Base-by-base conservation (phyloP, 1,140 invertebrate genomes). In the Bacillus rossius region DNA sequence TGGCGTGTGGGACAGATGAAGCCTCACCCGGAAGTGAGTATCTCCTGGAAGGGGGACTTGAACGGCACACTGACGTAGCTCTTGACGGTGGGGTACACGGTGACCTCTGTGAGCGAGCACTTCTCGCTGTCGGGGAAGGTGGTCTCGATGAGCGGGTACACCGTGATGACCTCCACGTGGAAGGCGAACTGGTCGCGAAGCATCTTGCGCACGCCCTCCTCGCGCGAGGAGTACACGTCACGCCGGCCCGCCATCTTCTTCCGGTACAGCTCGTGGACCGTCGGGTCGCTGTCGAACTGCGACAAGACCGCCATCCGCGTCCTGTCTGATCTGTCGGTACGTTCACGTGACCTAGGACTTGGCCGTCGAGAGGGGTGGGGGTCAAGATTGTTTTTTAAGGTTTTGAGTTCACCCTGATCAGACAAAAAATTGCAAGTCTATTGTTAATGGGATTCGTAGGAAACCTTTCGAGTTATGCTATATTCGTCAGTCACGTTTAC, bases 31-130 rank as follows among this genome's bases (percentile, higher is more conserved):
- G 80, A 79, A 57, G 79, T 77, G 7, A 85, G 69, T 51, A 83
- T 74, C 68, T 85, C 81, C n/a, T 76, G 78, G 68, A 83, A 82
- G 0, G 81, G 82, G 19, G 83, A 84, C 43, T 74, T 69, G 64
- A 82, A 84, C 48, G 75, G 75, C 19, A 81, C 72, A n/a, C 77
- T 75, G 20, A 70, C 72, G 1, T 76, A 74, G 55, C 80, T 78
- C 42, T 76, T 75, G 53, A 80, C 76, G 0, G 77, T 74, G 0
- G 76, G 76, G 65, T 80, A 79, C 59, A 84, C 66, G 48, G 75
- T 71, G 22, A 85, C 78, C 66, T 84, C 81, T 0, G 74, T 73
- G 0, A 81, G 71, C 58, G 83, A 82, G 59, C 83, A 85, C 38
- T 84, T 80, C 64, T 84, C 79, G 3, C 77, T 67, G 58, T 84